Percentiles rank a stretch among this genome's conserved stretches.
Conservation (phyloP, 2,888 invertebrate species). For the Plebejus argus region DNA sequence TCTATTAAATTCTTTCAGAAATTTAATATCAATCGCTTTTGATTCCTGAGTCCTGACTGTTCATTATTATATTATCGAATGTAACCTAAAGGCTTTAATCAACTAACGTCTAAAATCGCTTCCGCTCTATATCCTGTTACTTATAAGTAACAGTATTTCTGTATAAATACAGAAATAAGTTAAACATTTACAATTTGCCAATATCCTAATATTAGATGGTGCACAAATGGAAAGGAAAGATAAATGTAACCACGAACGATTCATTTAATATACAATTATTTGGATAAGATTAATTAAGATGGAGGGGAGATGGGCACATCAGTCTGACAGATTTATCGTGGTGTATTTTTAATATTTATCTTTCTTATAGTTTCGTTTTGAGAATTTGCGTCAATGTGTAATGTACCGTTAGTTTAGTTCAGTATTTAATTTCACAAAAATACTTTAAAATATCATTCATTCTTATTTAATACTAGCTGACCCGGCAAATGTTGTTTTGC, state of each 20-base stretch:
- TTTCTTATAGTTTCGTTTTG: neutral
- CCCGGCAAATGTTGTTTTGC: too few relatives aligned
- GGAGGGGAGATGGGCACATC: constrained; percentile 10
- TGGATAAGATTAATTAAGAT: constrained; percentile 10
- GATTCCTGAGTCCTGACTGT: too few relatives aligned
- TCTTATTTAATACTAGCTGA: too few relatives aligned
- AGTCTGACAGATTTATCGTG: neutral
- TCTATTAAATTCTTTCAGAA: too few relatives aligned
- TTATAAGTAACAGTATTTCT: too few relatives aligned
- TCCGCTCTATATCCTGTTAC: neutral
- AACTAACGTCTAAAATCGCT: neutral
- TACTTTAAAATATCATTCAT: too few relatives aligned
- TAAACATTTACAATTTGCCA: constrained; percentile 3
- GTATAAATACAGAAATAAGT: neutral
- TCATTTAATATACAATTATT: constrained; percentile 21
- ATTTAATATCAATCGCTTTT: too few relatives aligned
- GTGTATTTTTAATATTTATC: constrained; percentile 11
- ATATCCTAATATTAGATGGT: neutral
- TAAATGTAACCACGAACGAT: neutral
- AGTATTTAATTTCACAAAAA: too few relatives aligned
- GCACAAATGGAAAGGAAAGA: neutral
- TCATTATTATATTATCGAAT: too few relatives aligned
- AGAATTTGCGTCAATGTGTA: too few relatives aligned
- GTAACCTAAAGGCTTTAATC: neutral
- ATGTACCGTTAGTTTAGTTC: too few relatives aligned